phyloP scores from a whole-genome alignment of 2,113 vertebrate genomes.

The Solea senegalensis region DNA sequence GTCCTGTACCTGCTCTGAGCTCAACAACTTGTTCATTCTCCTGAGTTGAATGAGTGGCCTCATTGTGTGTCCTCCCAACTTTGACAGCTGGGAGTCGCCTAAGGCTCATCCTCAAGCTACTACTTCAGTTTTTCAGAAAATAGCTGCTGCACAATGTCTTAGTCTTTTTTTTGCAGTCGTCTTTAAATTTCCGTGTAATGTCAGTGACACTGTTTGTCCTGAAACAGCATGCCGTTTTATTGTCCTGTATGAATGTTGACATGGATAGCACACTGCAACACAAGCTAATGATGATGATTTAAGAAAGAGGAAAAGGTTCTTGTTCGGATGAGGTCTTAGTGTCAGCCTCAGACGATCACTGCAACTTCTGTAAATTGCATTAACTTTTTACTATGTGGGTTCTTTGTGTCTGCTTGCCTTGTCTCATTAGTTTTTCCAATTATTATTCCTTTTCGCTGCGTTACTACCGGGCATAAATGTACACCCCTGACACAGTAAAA shows the following conservation, averaged over 20 bases:
- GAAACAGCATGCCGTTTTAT: background rate
- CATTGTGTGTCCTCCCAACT: constrained; percentile 61
- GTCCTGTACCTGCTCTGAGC: constrained; percentile 58
- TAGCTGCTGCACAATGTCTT: constrained; percentile 40
- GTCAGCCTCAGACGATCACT: constrained; percentile 45
- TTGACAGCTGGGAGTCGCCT: constrained; percentile 74
- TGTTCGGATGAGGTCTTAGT: constrained; percentile 30
- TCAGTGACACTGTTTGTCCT: constrained; percentile 35
- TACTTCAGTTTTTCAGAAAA: constrained; percentile 55
- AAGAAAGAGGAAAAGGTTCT: constrained; percentile 10
- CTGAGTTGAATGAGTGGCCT: constrained; percentile 62
- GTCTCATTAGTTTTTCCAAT: constrained; percentile 82
- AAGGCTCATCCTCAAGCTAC: constrained; percentile 74
- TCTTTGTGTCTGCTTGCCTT: constrained; percentile 74
- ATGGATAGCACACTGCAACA: background rate
- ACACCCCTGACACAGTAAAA: constrained; percentile 84
- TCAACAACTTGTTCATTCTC: constrained; percentile 57
- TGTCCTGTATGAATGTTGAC: constrained; percentile 30
- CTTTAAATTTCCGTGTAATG: constrained; percentile 39
- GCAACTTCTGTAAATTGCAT: constrained; percentile 65
- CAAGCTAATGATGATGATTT: constrained; percentile 43
- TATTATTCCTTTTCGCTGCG: constrained; percentile 82
- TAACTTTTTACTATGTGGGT: constrained; percentile 58
- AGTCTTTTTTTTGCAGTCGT: constrained; percentile 42
- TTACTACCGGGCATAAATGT: constrained; percentile 81